Evolutionary conservation across 1,140 invertebrate genomes (phyloP).

Genomic region (Conus ventricosus): DNA sequence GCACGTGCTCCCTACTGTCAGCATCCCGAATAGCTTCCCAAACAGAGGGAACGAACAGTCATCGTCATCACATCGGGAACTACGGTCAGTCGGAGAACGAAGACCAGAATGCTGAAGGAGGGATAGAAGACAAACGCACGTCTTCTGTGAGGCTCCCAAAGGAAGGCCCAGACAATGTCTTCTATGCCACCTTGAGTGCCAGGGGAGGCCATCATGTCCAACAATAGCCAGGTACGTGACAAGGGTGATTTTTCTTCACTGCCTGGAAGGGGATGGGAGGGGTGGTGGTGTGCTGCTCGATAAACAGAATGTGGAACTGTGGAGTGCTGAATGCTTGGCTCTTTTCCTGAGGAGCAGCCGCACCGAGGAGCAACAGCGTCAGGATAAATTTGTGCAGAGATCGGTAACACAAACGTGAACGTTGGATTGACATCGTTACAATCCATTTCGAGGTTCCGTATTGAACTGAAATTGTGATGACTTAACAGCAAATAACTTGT

Average conservation of each 20-base stretch:
- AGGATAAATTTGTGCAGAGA: too few species aligned
- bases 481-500: too few species aligned
- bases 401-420: too few species aligned
- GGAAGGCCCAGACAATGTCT: conserved; percentile 22
- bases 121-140: not conserved
- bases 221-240: not conserved
- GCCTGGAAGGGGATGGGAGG: too few species aligned
- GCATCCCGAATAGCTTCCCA: not conserved
- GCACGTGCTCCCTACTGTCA: not conserved
- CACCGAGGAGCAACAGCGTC: too few species aligned
- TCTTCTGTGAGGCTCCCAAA: not conserved
- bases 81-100: not conserved
- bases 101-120: not conserved
- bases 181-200: conserved; percentile 17
- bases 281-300: too few species aligned
- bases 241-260: not conserved
- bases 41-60: not conserved
- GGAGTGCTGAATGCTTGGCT: too few species aligned
- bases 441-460: too few species aligned
- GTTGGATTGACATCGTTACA: too few species aligned
- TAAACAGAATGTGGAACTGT: too few species aligned
- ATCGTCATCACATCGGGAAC: not conserved
- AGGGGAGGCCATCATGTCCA: conserved; percentile 6
- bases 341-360: too few species aligned
- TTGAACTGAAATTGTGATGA: too few species aligned